Evolutionary conservation across 1,140 invertebrate species (phyloP), one percentile per base, ranked within the genome.

Genomic region (Homarus americanus): DNA sequence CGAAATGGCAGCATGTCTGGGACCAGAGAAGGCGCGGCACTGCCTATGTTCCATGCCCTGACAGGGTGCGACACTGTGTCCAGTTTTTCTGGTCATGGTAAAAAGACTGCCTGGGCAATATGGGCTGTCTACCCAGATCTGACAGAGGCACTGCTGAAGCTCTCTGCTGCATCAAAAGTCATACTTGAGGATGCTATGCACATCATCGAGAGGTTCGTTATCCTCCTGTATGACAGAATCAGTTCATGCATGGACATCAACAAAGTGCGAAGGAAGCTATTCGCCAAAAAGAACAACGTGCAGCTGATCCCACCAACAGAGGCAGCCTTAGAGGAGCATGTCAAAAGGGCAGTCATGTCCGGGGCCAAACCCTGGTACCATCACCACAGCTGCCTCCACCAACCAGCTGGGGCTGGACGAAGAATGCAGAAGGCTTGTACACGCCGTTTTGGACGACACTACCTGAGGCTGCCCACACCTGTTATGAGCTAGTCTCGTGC

Each of bases 1-100:
- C n/a, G n/a, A n/a, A n/a, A n/a, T 41, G 5, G 53, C 80, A 36
- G 58, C 38, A 20, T 5, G 28, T 20, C 49, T 82, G 24, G 34
- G 44, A 82, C 44, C 79, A 32, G 44, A 82, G 2, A 82, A 53
- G 32, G 9, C 38, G 20, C 15, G 36, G 82, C 63, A 17, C 36
- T 84, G 20, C 66, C 82, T 38, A 72, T 84, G 66, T 84, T 72
- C 38, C 82, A 84, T 9, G 53, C 82, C 38, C 38, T 84, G 7
- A 84, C 34, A 32, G 82, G 34, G 9, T 44, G 1, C 32, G 78
- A 80, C 28, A 80, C 78, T 80, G 78, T 80, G 7, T 80, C 78
- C 9, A 2, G 17, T 40, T 80, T 80, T 80, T 38, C 79, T 53
- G 44, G 79, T 58, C 32, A 84, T 40, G 80, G 82, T 28, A 84